These are phyloP conservation scores for Hystrix cristata DNA, from an alignment of 2,113 vertebrate genomes.

Conservation along the genomic window DNA sequence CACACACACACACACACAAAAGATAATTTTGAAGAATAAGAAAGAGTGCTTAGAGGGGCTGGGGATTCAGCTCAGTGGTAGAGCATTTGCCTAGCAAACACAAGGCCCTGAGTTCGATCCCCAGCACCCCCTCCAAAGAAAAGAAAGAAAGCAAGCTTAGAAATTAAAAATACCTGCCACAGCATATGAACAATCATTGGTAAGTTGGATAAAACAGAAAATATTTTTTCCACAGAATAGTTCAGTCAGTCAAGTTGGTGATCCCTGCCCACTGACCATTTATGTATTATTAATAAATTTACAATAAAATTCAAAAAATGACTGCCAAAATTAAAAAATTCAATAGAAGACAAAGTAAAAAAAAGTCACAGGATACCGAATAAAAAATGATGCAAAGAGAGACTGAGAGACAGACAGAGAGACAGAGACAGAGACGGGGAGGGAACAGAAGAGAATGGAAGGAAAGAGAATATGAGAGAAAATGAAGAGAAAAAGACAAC, in stretches of 20 bases:
- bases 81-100: too few relatives aligned
- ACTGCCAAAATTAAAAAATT: neutral
- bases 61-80: too few relatives aligned
- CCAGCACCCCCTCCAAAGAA: too few relatives aligned
- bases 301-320: conserved; percentile 19
- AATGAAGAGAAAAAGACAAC: conserved; percentile 29
- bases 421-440: neutral
- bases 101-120: too few relatives aligned
- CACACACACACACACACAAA: neutral
- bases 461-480: conserved; percentile 44
- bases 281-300: conserved; percentile 81
- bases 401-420: neutral
- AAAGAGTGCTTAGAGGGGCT: neutral
- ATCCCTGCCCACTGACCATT: conserved; percentile 60
- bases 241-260: conserved; percentile 55
- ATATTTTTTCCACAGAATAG: conserved; percentile 29
- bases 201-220: conserved; percentile 58
- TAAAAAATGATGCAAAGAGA: neutral
- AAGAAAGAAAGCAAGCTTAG: conserved; percentile 11
- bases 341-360: neutral
- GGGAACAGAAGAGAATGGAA: neutral
- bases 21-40: conserved; percentile 31
- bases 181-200: conserved; percentile 61
- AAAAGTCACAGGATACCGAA: neutral
- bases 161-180: neutral